Base-by-base conservation (phyloP, 2,888 invertebrate species). In the Odontocerum albicorne region DNA sequence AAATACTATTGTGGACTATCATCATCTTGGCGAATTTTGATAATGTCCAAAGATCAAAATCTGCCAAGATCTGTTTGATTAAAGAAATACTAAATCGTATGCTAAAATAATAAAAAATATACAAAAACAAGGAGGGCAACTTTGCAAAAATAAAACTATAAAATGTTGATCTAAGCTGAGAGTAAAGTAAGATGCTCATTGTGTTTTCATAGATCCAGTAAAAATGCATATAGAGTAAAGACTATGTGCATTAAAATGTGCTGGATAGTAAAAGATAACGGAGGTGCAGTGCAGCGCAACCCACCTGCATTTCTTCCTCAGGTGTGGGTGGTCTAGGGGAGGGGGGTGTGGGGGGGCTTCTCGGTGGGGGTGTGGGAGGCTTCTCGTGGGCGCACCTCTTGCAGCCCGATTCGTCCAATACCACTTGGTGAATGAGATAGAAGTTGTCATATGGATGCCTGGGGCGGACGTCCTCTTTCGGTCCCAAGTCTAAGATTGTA, bases 371-470 rank as follows among this genome's bases (percentile, higher is more conserved):
- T 72, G 68, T 31, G 66, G 64, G 31, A 65, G 71, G 70, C 33
- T 74, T 74, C 59, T 77, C 67, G 68, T 77, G 73, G 60, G 77
- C 75, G 10, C 70, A 67, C 63, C 77, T 77, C 47, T 76, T 66
- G 65, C 77, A 77, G 47, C 70, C 69, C 46, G 76, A 76, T 21
- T 66, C 64, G 61, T 77, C 74, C 62, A 77, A 67, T 40, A 73
- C 73, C 22, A 66, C 64, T 63, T 65, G 70, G 63, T 79, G 78
- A 60, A 72, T 70, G 63, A 78, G 68, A 60, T 77, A 78, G 64
- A 71, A 79, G 15, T 73, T 75, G 63, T 78, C 78, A 57, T 78
- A 78, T 3, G 77, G 77, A 62, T 79, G 78, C 58, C 77, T 70
- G n/a, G 77, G 77, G 49, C 66, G 66, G 49, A 71, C 65, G 52